phyloP scores from a whole-genome alignment of 2,113 vertebrate species.

The Columba janthina region DNA sequence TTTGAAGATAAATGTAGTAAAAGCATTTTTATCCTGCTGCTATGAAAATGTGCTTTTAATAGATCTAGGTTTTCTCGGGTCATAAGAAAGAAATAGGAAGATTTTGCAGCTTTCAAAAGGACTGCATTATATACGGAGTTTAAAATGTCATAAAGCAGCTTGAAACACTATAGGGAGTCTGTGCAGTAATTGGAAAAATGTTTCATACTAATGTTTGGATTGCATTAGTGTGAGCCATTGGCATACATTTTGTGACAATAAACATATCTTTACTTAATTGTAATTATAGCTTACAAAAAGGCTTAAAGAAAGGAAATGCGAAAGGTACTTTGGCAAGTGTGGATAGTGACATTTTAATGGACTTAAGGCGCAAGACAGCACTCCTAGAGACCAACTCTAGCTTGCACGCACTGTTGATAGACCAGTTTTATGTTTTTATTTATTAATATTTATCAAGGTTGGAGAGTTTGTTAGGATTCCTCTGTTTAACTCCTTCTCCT shows the following conservation, averaged over 20 bases:
- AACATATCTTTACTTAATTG: conserved; percentile 56
- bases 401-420: not conserved
- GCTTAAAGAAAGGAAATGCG: conserved; percentile 31
- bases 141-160: conserved; percentile 85
- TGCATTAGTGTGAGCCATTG: conserved; percentile 56
- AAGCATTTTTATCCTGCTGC: conserved; percentile 67
- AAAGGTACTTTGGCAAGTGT: conserved; percentile 15
- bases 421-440: not conserved
- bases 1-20: conserved; percentile 68
- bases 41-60: conserved; percentile 70
- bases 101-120: conserved; percentile 60
- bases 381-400: not conserved
- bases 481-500: not conserved
- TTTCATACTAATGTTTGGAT: conserved; percentile 72
- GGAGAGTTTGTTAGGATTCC: not conserved
- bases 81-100: conserved; percentile 54
- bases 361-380: not conserved
- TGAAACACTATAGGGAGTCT: conserved; percentile 72
- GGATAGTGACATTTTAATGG: conserved; percentile 51
- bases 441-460: not conserved
- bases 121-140: conserved; percentile 81
- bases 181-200: conserved; percentile 71
- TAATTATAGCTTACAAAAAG: conserved; percentile 62
- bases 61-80: conserved; percentile 66
- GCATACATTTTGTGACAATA: conserved; percentile 61